Percentiles rank a stretch among this genome's conserved stretches.
Evolutionary conservation across 2,113 vertebrate species (phyloP).

Genomic region (Oxygymnocypris stewartii): DNA sequence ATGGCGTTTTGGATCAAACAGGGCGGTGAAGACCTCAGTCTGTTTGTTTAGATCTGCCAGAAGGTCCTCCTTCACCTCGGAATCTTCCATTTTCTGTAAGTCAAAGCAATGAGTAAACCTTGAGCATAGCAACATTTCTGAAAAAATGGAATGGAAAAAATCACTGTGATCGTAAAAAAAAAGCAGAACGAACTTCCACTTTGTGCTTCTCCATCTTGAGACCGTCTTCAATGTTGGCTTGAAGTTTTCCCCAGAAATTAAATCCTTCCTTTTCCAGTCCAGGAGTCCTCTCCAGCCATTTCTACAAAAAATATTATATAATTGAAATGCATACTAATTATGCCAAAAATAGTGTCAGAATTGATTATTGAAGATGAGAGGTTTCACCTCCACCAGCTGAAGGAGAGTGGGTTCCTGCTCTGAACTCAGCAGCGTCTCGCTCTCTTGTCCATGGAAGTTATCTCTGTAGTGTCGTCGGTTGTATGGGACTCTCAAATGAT

Average conservation of each 20-base stretch:
- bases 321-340: background rate
- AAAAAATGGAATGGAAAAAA: background rate
- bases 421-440: constrained; percentile 78
- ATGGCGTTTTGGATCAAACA: constrained; percentile 94
- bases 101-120: background rate
- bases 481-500: constrained; percentile 90
- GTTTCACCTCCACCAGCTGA: constrained; percentile 86
- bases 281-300: constrained; percentile 97
- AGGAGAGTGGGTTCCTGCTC: constrained; percentile 86
- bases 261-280: constrained; percentile 88
- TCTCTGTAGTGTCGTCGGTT: constrained; percentile 91
- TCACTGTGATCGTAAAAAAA: background rate
- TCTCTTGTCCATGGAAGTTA: constrained; percentile 86
- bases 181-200: constrained; percentile 76
- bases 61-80: constrained; percentile 86
- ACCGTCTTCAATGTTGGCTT: constrained; percentile 84
- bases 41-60: constrained; percentile 84
- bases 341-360: background rate
- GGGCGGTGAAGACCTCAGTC: constrained; percentile 80
- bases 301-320: constrained; percentile 69
- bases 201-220: constrained; percentile 79
- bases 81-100: constrained; percentile 75
- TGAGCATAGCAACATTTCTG: too few species aligned
- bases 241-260: constrained; percentile 92
- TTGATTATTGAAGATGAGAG: too few species aligned